These are phyloP conservation scores for Nephrotoma appendiculata DNA, from an alignment of 2,888 invertebrate species.

Conservation along the genomic window DNA sequence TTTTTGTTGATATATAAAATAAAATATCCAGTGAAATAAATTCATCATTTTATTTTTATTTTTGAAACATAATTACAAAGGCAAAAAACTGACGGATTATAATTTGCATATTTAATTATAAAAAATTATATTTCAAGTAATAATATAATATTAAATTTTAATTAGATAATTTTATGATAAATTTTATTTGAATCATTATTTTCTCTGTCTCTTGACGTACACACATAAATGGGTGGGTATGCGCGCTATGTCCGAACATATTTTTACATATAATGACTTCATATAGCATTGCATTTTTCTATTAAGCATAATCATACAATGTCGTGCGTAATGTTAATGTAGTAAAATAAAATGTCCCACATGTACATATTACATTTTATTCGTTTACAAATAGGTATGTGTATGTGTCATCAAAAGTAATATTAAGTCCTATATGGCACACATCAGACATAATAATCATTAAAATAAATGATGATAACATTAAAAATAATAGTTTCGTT, in stretches of 20 bases:
- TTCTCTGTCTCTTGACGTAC: neutral
- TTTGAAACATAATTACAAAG: neutral
- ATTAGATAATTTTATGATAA: neutral
- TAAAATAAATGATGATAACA: neutral
- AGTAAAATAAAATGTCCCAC: neutral
- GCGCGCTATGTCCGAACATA: too few species aligned
- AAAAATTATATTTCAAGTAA: neutral
- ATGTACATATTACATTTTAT: neutral
- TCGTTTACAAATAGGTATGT: neutral
- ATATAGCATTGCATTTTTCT: neutral
- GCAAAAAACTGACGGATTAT: neutral
- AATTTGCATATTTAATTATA: neutral
- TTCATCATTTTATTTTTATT: neutral
- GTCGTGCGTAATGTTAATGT: neutral
- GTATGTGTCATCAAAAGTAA: neutral
- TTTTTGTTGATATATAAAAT: neutral
- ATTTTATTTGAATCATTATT: neutral
- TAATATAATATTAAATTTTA: neutral
- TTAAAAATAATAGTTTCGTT: neutral
- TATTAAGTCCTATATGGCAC: neutral
- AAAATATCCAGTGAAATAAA: neutral
- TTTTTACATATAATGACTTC: neutral
- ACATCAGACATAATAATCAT: neutral
- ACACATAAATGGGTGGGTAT: too few species aligned
- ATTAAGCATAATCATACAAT: neutral